Conservation (phyloP, 2,888 invertebrate genomes). For the Chorisops tibialis region DNA sequence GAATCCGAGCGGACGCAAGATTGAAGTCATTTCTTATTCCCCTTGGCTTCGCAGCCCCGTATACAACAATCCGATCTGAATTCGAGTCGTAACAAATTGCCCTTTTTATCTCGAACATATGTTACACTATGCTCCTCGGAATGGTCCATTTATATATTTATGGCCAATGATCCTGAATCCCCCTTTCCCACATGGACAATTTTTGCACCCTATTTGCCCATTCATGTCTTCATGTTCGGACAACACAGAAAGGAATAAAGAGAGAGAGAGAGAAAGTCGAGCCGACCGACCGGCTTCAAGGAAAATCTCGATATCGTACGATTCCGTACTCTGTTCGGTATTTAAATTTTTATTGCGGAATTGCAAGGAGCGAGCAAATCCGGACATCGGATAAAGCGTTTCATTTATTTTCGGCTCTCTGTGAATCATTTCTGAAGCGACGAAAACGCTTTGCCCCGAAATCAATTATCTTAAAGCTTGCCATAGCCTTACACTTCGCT, state of each 20-base stretch:
- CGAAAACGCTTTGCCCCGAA: conserved; percentile 18
- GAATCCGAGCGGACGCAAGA: conserved; percentile 1
- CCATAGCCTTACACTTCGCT: conserved; percentile 15
- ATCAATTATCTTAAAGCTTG: conserved; percentile 29
- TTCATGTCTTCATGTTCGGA: too few species aligned
- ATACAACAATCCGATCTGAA: not conserved
- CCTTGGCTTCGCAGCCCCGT: not conserved
- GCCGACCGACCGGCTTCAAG: not conserved
- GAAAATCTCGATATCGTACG: too few species aligned
- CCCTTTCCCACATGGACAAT: not conserved
- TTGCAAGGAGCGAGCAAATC: not conserved
- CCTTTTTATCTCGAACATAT: conserved; percentile 33
- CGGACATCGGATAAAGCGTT: not conserved
- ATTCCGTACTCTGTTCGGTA: not conserved
- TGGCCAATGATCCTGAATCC: conserved; percentile 21
- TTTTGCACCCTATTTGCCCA: not conserved
- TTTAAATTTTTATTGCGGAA: conserved; percentile 9
- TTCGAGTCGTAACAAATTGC: conserved; percentile 30
- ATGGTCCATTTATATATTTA: conserved; percentile 33
- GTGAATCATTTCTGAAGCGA: not conserved
- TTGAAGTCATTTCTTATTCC: conserved; percentile 21
- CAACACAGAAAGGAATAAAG: too few species aligned
- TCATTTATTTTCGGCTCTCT: not conserved
- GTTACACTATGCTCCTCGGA: conserved; percentile 29
- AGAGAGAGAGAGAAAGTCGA: not conserved